Percentiles rank a stretch among this genome's conserved stretches.
These are phyloP conservation scores for Lycophotia porphyrea DNA, from an alignment of 2,888 invertebrate genomes.

Conservation along the genomic window DNA sequence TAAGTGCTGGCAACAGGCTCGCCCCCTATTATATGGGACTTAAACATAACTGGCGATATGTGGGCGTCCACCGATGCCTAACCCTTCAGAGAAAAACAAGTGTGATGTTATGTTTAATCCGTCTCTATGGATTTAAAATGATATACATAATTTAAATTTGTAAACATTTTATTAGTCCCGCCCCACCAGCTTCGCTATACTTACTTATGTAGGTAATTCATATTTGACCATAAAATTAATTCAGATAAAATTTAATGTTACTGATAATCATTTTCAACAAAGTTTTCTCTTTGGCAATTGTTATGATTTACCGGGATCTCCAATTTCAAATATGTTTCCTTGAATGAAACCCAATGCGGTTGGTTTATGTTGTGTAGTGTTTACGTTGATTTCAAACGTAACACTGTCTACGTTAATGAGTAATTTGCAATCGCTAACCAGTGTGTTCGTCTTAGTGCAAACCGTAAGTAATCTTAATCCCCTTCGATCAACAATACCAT, in stretches of 20 bases:
- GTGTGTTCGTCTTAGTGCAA: background rate
- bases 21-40: background rate
- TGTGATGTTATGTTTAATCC: background rate
- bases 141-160: background rate
- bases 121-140: background rate
- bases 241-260: background rate
- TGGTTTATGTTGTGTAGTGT: too few species aligned
- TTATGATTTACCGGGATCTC: constrained; percentile 24
- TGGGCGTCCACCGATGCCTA: background rate
- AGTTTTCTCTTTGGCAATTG: constrained; percentile 27
- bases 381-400: constrained; percentile 26
- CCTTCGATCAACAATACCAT: too few species aligned
- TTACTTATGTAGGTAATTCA: too few species aligned
- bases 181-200: too few species aligned
- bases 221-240: background rate
- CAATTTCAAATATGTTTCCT: constrained; percentile 33
- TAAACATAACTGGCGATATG: background rate
- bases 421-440: background rate
- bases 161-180: background rate
- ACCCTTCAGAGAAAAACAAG: background rate
- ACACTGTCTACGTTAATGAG: background rate
- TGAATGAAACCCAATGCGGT: constrained; percentile 34
- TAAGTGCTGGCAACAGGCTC: background rate
- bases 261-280: constrained; percentile 3
- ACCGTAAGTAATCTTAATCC: background rate